Evolutionary conservation across 1,140 invertebrate genomes (phyloP), one percentile per base, ranked within the genome.

Genomic region (Trialeurodes vaporariorum): DNA sequence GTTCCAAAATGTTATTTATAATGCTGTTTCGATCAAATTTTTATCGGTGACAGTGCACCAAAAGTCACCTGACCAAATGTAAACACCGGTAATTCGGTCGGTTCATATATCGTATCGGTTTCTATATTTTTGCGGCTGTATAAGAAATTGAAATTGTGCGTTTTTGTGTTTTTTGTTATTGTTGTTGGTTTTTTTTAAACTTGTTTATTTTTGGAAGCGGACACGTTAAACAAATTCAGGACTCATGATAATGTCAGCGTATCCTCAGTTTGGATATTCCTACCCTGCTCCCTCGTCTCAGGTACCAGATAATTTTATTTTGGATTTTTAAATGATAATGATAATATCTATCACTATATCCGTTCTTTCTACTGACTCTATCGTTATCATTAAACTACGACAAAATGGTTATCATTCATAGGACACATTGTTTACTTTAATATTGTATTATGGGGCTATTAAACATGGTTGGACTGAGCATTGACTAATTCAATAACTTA

Each of bases 261-360:
- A 90, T 81, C 83, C 88, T 76, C 88, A 91, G 81, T 91, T 90
- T 80, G 87, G 88, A 80, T 91, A 91, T 78, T 83, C 86, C 65
- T 90, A 90, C 82, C 85, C 87, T 79, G 82, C 88, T 80, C 86
- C 87, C 25, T 65, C 64, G 27, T 70, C 70, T n/a, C 75, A 65
- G 62, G 61, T 65, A 61, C 60, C 17, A 17, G n/a, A n/a, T n/a
- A n/a, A n/a, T n/a, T n/a, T n/a, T n/a, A n/a, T n/a, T n/a, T n/a
- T n/a, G n/a, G n/a, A n/a, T n/a, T n/a, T n/a, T n/a, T n/a, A n/a
- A n/a, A n/a, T n/a, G n/a, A n/a, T n/a, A n/a, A n/a, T n/a, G n/a
- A n/a, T n/a, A n/a, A n/a, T n/a, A n/a, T n/a, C n/a, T n/a, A n/a
- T n/a, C n/a, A n/a, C n/a, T n/a, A n/a, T n/a, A n/a, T n/a, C n/a